Base-by-base conservation (phyloP, 2,797 vertebrate genomes). In the Gymnoscopelus microlampas region DNA sequence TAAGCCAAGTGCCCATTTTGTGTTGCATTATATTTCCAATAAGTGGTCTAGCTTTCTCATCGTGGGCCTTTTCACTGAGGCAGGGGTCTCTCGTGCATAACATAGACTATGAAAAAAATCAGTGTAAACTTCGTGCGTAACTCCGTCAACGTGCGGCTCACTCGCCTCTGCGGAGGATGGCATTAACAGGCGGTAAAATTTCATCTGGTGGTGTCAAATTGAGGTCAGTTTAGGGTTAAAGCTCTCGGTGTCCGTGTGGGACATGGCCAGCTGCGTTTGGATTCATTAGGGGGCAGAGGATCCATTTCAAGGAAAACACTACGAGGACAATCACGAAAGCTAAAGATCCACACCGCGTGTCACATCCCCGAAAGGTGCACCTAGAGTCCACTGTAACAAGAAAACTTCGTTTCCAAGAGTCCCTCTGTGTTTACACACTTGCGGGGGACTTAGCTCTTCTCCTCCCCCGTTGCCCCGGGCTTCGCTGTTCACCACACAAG, bases 161-260 rank as follows among this genome's bases (percentile, higher is more conserved):
- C 88, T 90, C 89, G 88, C 87, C 74, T 71, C 82, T 92, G 92
- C 93, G 92, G 93, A 91, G 95, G 95, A 96, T 95, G 95, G 94
- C 95, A 97, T 96, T 96, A 97, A 95, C 95, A 94, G 95, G 93
- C 94, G 95, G 95, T 97, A 96, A 95, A 94, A 95, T 97, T 96
- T 98, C 96, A 96, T 97, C 96, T 95, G 93, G 92, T 93, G 95
- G 96, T 97, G 96, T 98, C 96, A 97, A 94, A 96, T 96, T 95
- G 95, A 95, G 98, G 97, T 98, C 97, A 98, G 93, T 95, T 95
- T 94, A 95, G 96, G 96, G 97, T 98, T 96, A 97, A 96, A 95
- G 94, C 96, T 97, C 96, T 97, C 95, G 93, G 94, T 97, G 96
- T 96, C 96, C 95, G 89, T 92, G 95, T 95, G 94, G 96, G 96